Conservation (phyloP, 2,888 invertebrate genomes). For the Erebia epiphron region DNA sequence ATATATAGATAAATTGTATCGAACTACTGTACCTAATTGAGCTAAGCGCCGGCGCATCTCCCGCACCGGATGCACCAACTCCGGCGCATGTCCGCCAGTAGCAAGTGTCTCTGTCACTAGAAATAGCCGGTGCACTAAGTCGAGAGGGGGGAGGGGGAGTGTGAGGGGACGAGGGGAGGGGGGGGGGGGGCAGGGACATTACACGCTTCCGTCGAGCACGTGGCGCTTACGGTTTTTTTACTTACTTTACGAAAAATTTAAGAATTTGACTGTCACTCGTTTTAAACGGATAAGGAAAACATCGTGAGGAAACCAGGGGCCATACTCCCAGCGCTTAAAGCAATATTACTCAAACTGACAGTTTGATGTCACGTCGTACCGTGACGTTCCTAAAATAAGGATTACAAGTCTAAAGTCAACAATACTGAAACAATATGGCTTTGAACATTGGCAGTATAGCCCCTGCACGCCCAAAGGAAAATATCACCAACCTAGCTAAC, state of each 20-base stretch:
- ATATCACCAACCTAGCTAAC: too few relatives aligned
- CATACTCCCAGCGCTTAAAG: too few relatives aligned
- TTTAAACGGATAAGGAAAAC: too few relatives aligned
- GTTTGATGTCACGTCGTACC: too few relatives aligned
- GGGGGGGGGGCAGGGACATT: conserved; percentile 44
- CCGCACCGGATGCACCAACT: conserved; percentile 44
- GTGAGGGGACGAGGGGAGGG: conserved; percentile 22
- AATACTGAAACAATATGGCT: too few relatives aligned
- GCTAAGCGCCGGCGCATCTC: conserved; percentile 32
- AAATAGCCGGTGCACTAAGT: conserved; percentile 43
- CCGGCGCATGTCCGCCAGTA: conserved; percentile 53
- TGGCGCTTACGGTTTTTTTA: conserved; percentile 58
- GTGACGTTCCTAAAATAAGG: too few relatives aligned
- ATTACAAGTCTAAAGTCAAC: too few relatives aligned
- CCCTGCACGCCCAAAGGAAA: too few relatives aligned
- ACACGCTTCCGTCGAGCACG: conserved; percentile 68
- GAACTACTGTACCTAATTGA: conserved; percentile 27
- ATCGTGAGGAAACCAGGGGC: too few relatives aligned
- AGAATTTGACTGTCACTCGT: too few relatives aligned
- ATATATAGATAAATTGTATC: neutral
- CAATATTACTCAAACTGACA: too few relatives aligned
- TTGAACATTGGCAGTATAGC: too few relatives aligned
- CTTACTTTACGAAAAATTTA: conserved; percentile 25
- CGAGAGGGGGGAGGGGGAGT: conserved; percentile 23
- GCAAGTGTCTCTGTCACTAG: conserved; percentile 71